These are phyloP conservation scores for Crotalus viridis DNA, from an alignment of 2,113 vertebrate species.

Conservation along the genomic window DNA sequence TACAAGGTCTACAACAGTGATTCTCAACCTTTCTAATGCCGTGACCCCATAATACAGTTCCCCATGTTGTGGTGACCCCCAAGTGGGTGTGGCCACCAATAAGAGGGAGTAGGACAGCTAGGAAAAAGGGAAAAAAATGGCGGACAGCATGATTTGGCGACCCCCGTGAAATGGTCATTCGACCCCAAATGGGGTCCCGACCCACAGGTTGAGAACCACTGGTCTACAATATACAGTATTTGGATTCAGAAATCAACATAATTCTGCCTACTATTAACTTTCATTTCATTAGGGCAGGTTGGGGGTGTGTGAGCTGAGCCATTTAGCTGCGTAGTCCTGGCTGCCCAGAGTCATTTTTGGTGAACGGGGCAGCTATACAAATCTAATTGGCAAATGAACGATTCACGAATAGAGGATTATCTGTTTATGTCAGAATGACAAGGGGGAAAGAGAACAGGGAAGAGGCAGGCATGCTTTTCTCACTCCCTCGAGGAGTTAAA, in stretches of 20 bases:
- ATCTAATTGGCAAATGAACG: not conserved
- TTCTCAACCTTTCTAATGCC: no score
- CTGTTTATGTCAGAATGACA: not conserved
- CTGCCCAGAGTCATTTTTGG: not conserved
- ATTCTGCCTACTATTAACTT: not conserved
- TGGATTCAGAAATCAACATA: not conserved
- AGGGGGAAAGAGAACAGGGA: not conserved
- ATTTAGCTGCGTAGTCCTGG: not conserved
- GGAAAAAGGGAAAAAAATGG: no score
- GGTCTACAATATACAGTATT: not conserved
- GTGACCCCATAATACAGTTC: no score
- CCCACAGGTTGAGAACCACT: no score
- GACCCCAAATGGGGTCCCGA: no score
- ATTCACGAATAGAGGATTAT: not conserved
- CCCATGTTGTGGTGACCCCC: no score
- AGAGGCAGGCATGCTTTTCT: not conserved
- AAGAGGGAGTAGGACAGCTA: no score
- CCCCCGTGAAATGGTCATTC: no score
- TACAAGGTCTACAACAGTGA: not conserved
- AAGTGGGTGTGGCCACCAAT: no score
- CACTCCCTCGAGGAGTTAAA: not conserved
- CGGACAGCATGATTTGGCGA: no score
- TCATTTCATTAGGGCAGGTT: not conserved
- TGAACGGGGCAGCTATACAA: not conserved
- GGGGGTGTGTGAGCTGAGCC: not conserved